Base-by-base conservation (phyloP, 2,797 vertebrate genomes). In the Toxotes lorentzi region DNA sequence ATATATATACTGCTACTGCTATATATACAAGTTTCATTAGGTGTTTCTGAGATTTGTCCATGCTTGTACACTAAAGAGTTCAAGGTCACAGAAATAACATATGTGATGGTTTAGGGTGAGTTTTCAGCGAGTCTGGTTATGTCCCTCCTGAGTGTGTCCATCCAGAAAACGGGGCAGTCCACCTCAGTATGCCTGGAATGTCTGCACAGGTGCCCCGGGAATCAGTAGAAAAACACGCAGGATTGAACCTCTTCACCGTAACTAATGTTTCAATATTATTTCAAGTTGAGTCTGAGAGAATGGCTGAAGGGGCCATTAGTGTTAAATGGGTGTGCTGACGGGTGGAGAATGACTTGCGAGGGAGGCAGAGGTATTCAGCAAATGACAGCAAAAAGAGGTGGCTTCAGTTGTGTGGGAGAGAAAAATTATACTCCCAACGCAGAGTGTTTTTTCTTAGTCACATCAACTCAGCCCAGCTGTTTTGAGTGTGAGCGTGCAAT, bases 121-220 rank as follows among this genome's bases (percentile, higher is more conserved):
- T 66, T 41, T 65, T 80, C 59, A 45, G 24, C 61, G 34, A 34
- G 45, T 17, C 45, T 48, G 63, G 23, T 30, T 67, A 40, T 60
- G 59, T 32, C 57, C 66, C 70, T 38, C 56, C 27, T 50, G 13
- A 81, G 72, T 45, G n/a, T 1, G 7, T 27, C 27, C 53, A 61
- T 68, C 56, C 70, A 90, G 87, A 85, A 91, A 93, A 85, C 32
- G 5, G 59, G 72, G n/a, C 76, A 88, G 83, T 90, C 76, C 59
- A 74, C 57, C 74, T 83, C 67, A 85, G 88, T 84, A 91, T 91
- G 86, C 17, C 47, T 83, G 90, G 90, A 93, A 94, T 92, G 91
- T 91, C 87, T 80, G 73, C 43, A 59, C 83, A 88, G 86, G 80
- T 93, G 81, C 85, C 78, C 58, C 21, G 27, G 85, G 86, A 86